Evolutionary conservation across 2,113 vertebrate species (phyloP).

Genomic region (Conger conger): DNA sequence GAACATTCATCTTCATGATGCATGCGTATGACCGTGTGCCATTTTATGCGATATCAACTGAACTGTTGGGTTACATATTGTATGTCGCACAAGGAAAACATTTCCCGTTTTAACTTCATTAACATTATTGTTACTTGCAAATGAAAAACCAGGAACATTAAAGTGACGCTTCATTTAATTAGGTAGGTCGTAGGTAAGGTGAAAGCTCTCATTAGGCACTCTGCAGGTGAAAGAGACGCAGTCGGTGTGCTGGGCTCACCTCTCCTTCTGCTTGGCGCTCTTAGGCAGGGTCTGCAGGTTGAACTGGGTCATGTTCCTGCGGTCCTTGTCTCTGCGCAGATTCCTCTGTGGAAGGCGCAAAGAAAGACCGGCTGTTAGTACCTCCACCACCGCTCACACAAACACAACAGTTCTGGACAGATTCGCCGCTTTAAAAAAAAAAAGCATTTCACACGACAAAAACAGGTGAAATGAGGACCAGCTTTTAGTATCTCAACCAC

Average conservation of each 20-base stretch:
- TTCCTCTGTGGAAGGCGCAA: conserved; percentile 76
- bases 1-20: no score
- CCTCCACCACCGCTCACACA: no score
- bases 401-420: no score
- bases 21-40: no score
- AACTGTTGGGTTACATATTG: neutral
- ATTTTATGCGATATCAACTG: neutral
- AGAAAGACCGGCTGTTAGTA: no score
- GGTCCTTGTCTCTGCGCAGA: conserved; percentile 94
- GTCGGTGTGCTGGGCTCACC: conserved; percentile 63
- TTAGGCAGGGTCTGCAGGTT: conserved; percentile 97
- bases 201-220: neutral
- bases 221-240: no score
- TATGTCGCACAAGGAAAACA: neutral
- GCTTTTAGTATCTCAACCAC: no score
- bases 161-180: neutral
- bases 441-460: no score
- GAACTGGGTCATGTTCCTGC: conserved; percentile 91
- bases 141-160: neutral
- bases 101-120: neutral
- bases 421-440: no score
- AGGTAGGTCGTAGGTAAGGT: neutral
- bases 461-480: neutral
- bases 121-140: neutral
- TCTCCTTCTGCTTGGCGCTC: conserved; percentile 98